These are phyloP conservation scores for Ornithoptera alexandrae DNA, from an alignment of 2,888 invertebrate species.

Conservation along the genomic window DNA sequence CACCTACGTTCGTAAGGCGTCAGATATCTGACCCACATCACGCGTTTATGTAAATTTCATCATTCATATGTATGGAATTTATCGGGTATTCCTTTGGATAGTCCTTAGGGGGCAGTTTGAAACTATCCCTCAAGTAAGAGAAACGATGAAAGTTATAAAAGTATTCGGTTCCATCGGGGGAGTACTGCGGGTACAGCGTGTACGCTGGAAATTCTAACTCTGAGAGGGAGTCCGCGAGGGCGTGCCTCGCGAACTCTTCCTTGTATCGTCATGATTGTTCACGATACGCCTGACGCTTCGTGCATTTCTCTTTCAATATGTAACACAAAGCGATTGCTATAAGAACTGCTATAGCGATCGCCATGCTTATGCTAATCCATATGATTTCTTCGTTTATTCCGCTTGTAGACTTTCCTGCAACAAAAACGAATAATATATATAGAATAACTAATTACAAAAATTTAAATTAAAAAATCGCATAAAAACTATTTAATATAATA, in stretches of 20 bases:
- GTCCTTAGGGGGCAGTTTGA: constrained; percentile 70
- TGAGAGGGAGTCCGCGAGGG: constrained; percentile 66
- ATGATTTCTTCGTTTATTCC: constrained; percentile 93
- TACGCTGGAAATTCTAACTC: constrained; percentile 65
- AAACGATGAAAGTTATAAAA: constrained; percentile 75
- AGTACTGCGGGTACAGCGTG: constrained; percentile 71
- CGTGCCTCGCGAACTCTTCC: constrained; percentile 73
- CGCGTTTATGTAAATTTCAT: constrained; percentile 71
- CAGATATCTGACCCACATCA: constrained; percentile 42
- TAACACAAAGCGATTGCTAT: constrained; percentile 91
- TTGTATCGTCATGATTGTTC: constrained; percentile 84
- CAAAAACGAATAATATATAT: not conserved
- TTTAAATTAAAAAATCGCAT: too few species aligned
- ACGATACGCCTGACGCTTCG: constrained; percentile 85
- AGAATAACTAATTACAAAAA: too few species aligned
- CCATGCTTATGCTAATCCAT: constrained; percentile 94
- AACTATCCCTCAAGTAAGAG: constrained; percentile 65
- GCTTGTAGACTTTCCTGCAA: constrained; percentile 88
- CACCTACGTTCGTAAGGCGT: constrained; percentile 7
- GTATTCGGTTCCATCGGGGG: constrained; percentile 73
- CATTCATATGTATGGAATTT: constrained; percentile 39
- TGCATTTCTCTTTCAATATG: constrained; percentile 89
- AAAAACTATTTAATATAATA: too few species aligned
- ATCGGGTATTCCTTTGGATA: constrained; percentile 37
- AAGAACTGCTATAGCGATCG: constrained; percentile 88